Evolutionary conservation across 2,888 invertebrate genomes (phyloP), one percentile per base, ranked within the genome.

Genomic region (Lordiphosa fenestrarum): DNA sequence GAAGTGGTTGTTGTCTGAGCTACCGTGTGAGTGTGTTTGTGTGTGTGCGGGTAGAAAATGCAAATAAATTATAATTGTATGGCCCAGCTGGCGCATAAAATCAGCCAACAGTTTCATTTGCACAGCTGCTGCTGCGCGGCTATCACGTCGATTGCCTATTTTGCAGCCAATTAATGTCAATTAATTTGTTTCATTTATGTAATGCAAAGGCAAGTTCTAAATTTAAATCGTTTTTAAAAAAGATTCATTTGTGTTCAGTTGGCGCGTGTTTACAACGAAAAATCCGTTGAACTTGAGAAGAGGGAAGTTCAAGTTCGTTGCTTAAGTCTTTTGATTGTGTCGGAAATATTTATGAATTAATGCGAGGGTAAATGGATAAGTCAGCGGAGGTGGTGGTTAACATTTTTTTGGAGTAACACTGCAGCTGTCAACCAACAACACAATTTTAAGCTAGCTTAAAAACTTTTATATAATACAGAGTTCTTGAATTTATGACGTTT

Each of bases 101-200:
- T 76, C 56, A 70, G 42, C 53, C 44, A 82, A 84, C 80, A 84
- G 71, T 84, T 77, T 74, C 61, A 77, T 84, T 82, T 70, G 66
- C 49, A 41, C 56, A 50, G 66, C 62, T 62, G 51, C 30, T 30
- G 61, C 53, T 53, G 59, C 55, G 57, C 50, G 50, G 59, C 55
- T 41, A 33, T 33, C 23, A 33, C 9, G 33, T 64, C 47, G 46
- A 55, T 63, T 21, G 51, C 39, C 2, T 25, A 37, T 23, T 48
- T 64, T 42, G 66, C 50, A 51, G 30, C 30, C 9, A 30, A 30
- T 30, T 30, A 30, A 30, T 30, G 30, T 30, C 30, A 30, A 30
- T 30, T 30, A 30, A 30, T 30, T 30, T 30, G 30, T 30, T 30
- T 30, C 9, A 54, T 59, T 66, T 66, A 67, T 66, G 60, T 66